Base-by-base conservation (phyloP, 2,797 vertebrate genomes). In the Enoplosus armatus region DNA sequence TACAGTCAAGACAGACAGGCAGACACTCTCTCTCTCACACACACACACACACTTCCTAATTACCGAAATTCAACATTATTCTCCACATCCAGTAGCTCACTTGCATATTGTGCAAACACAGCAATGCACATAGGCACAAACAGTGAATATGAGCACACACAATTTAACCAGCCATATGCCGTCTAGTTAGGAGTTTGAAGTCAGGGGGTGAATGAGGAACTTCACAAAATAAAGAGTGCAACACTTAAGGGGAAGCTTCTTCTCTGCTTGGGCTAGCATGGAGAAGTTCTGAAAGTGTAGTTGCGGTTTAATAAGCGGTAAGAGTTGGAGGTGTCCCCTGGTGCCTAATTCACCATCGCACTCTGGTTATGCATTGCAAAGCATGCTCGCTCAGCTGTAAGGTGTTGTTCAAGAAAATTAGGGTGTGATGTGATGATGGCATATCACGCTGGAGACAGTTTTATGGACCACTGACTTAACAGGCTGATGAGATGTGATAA, bases 401-500 rank as follows among this genome's bases (percentile, higher is more conserved):
- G 84, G 85, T 91, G 90, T 89, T 90, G 86, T 93, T 89, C 55
- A 75, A 85, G 82, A 72, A 90, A 90, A 92, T 91, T 61, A 88
- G 78, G 75, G 84, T 79, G 84, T 81, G 87, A 91, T 85, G 90
- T 78, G 84, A 89, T 83, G 89, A 91, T 82, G 89, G 84, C 73
- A 59, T 72, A 86, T 86, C 83, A 82, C 92, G 76, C 80, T 54
- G 72, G 86, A 88, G 85, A 86, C 92, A 81, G 73, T 86, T 92
- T 93, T 87, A 90, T 83, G 89, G 83, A 80, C 86, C 80, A 71
- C 74, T 89, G 86, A 74, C 76, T 90, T 89, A 83, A 88, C 88
- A 87, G 85, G 80, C 84, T 87, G 84, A 91, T 89, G 90, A 87
- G 90, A 92, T 84, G 88, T 90, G 91, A 91, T 87, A 89, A 93